These are phyloP conservation scores for Euwallacea similis DNA, from an alignment of 1,140 invertebrate genomes.

Conservation along the genomic window DNA sequence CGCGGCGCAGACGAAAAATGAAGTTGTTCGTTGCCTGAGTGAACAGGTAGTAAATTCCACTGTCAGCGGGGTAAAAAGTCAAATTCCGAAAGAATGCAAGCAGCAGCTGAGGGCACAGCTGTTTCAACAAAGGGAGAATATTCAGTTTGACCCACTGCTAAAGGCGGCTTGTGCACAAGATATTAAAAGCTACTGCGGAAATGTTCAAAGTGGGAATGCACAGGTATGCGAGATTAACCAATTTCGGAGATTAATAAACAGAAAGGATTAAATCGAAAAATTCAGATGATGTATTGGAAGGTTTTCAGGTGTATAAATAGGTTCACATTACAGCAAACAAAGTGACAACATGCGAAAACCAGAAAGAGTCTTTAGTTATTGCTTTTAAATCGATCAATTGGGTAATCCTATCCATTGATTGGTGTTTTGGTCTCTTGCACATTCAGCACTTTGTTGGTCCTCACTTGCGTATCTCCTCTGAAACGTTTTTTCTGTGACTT, in stretches of 20 bases:
- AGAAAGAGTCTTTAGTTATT: no score
- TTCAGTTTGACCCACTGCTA: conserved; percentile 81
- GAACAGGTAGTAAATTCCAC: conserved; percentile 88
- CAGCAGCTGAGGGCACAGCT: conserved; percentile 87
- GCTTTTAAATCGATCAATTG: no score
- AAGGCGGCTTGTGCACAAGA: conserved; percentile 75
- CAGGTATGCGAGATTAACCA: conserved; percentile 60
- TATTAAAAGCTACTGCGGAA: conserved; percentile 72
- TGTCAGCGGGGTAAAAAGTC: conserved; percentile 72
- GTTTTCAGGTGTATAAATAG: no score
- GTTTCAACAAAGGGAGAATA: conserved; percentile 85
- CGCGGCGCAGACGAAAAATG: conserved; percentile 75
- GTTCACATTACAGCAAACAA: no score
- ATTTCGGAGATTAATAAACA: neutral
- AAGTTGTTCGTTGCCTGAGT: conserved; percentile 91
- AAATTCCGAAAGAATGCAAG: conserved; percentile 82
- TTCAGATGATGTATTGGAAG: no score
- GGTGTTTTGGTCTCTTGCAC: no score
- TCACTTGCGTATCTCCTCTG: no score
- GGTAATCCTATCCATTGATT: no score
- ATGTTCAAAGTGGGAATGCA: conserved; percentile 74
- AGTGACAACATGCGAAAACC: no score
- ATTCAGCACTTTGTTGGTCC: no score
- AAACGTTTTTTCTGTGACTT: no score
- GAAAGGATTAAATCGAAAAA: neutral